A percentile compares a stretch with the other conserved stretches of the same genome.
phyloP scores from a whole-genome alignment of 2,888 invertebrate species.

The Pyrochroa serraticornis region DNA sequence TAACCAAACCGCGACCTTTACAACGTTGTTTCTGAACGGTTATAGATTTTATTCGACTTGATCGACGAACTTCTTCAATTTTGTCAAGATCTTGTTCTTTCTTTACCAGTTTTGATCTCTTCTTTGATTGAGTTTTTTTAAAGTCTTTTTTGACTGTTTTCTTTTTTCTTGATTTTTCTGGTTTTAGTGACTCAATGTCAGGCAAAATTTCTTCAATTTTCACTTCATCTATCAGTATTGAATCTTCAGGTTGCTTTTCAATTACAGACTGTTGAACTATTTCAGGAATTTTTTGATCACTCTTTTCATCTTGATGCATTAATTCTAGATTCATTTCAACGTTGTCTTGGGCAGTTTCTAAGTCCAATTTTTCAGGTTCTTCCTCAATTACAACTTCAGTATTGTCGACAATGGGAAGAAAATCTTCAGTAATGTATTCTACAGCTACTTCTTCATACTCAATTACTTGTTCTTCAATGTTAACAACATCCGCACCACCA shows the following conservation, averaged over 20 bases:
- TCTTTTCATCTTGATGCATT: not conserved
- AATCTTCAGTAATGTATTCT: conserved; percentile 44
- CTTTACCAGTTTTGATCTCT: conserved; percentile 26
- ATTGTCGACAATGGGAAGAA: conserved; percentile 28
- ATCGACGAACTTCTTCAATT: conserved; percentile 64
- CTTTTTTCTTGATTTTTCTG: conserved; percentile 10
- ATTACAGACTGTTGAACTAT: conserved; percentile 9
- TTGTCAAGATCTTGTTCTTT: conserved; percentile 15
- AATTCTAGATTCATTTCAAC: no score
- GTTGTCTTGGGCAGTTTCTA: not conserved
- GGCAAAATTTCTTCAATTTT: not conserved
- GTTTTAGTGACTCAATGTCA: not conserved
- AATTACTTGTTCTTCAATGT: conserved; percentile 26
- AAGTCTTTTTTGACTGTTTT: conserved; percentile 8
- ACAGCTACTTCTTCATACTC: conserved; percentile 35
- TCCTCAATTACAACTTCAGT: conserved; percentile 29
- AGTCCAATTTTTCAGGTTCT: conserved; percentile 25
- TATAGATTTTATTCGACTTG: conserved; percentile 78
- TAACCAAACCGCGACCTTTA: conserved; percentile 70
- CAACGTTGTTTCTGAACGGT: conserved; percentile 70
- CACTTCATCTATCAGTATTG: conserved; percentile 1
- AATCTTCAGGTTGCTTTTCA: conserved; percentile 10
- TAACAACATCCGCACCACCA: conserved; percentile 11
- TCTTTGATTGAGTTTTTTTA: conserved; percentile 15
- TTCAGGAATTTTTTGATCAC: not conserved